A percentile compares a stretch with the other conserved stretches of the same genome.
Evolutionary conservation across 2,888 invertebrate species (phyloP).

Genomic region (Sipha maydis): DNA sequence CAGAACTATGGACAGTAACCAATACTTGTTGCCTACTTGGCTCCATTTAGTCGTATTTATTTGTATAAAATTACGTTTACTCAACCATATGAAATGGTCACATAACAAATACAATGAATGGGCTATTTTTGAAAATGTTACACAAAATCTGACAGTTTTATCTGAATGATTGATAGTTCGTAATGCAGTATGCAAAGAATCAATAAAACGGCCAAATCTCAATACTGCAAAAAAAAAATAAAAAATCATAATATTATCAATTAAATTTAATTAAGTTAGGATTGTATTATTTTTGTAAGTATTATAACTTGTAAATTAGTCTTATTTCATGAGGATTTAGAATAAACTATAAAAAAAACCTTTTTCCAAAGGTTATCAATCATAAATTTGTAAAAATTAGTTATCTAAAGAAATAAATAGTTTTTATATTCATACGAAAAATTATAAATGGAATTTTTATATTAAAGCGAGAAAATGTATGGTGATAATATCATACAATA

Average conservation of each 20-base stretch:
- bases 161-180: constrained; percentile 80
- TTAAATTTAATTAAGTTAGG: too few species aligned
- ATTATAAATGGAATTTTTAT: too few species aligned
- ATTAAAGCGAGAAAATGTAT: too few species aligned
- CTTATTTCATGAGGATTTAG: too few species aligned
- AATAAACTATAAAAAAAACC: too few species aligned
- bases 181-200: constrained; percentile 80
- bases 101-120: constrained; percentile 82
- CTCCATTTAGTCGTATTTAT: constrained; percentile 83
- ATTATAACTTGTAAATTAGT: too few species aligned
- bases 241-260: not conserved
- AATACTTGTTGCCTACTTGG: constrained; percentile 74
- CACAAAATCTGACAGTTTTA: constrained; percentile 75
- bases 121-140: constrained; percentile 82
- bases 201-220: constrained; percentile 85
- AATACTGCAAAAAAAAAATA: constrained; percentile 74
- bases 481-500: too few species aligned
- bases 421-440: too few species aligned
- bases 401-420: too few species aligned
- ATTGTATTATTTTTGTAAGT: too few species aligned
- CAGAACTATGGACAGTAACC: constrained; percentile 68
- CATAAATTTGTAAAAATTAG: too few species aligned
- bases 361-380: too few species aligned
- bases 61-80: constrained; percentile 75
- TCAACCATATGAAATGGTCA: constrained; percentile 89